Conservation (phyloP, 2,888 invertebrate genomes). For the Himalopsyche tibetana region DNA sequence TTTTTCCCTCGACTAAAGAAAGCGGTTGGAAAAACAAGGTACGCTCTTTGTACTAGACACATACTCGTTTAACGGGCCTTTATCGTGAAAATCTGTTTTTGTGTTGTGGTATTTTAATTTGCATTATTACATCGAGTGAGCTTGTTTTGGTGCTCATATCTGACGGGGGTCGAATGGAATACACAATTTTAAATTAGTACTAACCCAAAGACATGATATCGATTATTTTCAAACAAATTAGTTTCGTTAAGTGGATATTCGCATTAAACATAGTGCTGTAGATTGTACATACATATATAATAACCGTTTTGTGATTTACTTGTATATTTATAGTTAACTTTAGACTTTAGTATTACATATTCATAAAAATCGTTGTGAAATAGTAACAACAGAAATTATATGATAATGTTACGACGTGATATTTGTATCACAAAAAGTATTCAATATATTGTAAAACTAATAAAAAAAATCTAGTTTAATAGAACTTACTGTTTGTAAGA, state of each 20-base stretch:
- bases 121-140: background rate
- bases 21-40: background rate
- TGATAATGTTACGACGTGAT: no score
- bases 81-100: constrained; percentile 24
- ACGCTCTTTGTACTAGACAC: constrained; percentile 29
- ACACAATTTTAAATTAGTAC: constrained; percentile 14
- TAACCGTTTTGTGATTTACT: no score
- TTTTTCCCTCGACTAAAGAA: background rate
- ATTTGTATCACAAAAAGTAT: no score
- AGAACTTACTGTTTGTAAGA: no score
- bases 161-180: constrained; percentile 20
- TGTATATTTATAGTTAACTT: no score
- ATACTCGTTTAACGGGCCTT: constrained; percentile 27
- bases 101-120: constrained; percentile 35
- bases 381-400: no score
- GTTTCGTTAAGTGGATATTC: background rate
- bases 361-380: no score
- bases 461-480: no score
- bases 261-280: no score
- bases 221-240: constrained; percentile 1
- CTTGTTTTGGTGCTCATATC: background rate
- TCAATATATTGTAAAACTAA: no score
- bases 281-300: no score
- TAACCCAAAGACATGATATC: background rate
- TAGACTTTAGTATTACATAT: no score